phyloP scores from a whole-genome alignment of 53 echinoderm and acorn worm species.

The Patiria pectinifera region DNA sequence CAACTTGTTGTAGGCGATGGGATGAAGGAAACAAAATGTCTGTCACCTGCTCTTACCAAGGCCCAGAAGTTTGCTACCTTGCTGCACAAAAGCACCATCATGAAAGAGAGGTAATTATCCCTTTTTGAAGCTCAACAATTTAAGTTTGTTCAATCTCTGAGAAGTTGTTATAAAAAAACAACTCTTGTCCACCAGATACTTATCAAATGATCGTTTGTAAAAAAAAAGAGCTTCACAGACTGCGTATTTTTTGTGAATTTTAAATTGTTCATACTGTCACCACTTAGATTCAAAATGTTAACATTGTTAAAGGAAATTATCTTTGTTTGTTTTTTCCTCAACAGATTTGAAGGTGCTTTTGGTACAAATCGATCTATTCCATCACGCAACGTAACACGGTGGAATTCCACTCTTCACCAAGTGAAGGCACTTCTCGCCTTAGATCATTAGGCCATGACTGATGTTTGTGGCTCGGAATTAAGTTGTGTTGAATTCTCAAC shows the following conservation, averaged over 20 bases:
- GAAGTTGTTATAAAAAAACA: no score
- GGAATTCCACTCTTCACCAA: conserved; percentile 50
- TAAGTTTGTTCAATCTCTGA: not conserved
- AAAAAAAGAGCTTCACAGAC: no score
- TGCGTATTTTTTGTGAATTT: no score
- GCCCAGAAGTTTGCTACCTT: conserved; percentile 11
- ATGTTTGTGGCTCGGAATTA: conserved; percentile 35
- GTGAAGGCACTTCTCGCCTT: conserved; percentile 30
- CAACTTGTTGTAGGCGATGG: no score
- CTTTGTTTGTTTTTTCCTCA: no score
- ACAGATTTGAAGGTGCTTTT: conserved; percentile 51
- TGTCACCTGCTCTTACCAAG: no score
- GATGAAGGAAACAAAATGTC: no score
- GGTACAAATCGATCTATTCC: conserved; percentile 38
- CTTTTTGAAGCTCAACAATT: not conserved
- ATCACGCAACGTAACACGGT: conserved; percentile 40
- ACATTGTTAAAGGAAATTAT: no score
- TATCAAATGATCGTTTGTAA: no score
- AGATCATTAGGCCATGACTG: conserved; percentile 15
- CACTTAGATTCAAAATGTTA: no score
- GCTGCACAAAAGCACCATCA: conserved; percentile 28
- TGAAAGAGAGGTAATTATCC: conserved; percentile 51
- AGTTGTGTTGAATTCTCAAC: not conserved
- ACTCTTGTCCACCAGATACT: no score
- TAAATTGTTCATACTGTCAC: no score